These are phyloP conservation scores for Blastomussa wellsi DNA, from an alignment of 92 coral and sea anemone species.

Conservation along the genomic window DNA sequence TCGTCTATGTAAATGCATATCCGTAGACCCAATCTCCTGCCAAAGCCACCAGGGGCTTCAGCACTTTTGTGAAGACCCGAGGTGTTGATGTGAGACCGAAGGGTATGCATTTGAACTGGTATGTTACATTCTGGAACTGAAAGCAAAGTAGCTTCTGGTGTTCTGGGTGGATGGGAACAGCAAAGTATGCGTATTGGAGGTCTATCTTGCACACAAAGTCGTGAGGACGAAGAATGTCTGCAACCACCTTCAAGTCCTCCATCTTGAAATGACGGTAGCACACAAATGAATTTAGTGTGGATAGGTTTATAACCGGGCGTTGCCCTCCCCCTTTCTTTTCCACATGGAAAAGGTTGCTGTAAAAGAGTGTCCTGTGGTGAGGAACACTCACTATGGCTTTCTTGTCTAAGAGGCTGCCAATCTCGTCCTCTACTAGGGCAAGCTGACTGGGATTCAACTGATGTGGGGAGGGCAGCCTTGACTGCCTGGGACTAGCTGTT, in stretches of 20 bases:
- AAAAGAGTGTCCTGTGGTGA: slow-evolving; percentile 13
- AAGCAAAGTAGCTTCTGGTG: slow-evolving; percentile 36
- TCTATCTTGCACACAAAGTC: slow-evolving; percentile 50
- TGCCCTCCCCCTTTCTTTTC: slow-evolving; percentile 55
- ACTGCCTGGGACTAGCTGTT: slow-evolving; percentile 17
- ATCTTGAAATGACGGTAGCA: slow-evolving; percentile 32
- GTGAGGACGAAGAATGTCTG: slow-evolving; percentile 29
- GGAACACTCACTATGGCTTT: slow-evolving; percentile 26
- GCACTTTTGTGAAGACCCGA: slow-evolving; percentile 38
- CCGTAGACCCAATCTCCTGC: slow-evolving; percentile 34
- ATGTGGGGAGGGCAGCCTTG: neutral
- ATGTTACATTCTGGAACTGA: slow-evolving; percentile 17
- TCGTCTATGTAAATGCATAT: slow-evolving; percentile 31
- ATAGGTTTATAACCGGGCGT: slow-evolving; percentile 44
- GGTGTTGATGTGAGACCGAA: slow-evolving; percentile 49
- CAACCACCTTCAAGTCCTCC: slow-evolving; percentile 40
- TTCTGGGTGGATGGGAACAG: slow-evolving; percentile 23
- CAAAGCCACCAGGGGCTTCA: slow-evolving; percentile 39
- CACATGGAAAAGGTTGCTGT: slow-evolving; percentile 38
- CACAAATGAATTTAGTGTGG: slow-evolving; percentile 35
- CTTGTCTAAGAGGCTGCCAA: slow-evolving; percentile 32
- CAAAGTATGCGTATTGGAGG: slow-evolving; percentile 44
- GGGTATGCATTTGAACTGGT: slow-evolving; percentile 39
- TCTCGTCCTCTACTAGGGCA: slow-evolving; percentile 23
- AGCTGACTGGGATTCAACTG: neutral